A percentile compares a stretch with the other conserved stretches of the same genome.
phyloP scores from a whole-genome alignment of 1,140 invertebrate genomes.

The Euborellia annulipes region DNA sequence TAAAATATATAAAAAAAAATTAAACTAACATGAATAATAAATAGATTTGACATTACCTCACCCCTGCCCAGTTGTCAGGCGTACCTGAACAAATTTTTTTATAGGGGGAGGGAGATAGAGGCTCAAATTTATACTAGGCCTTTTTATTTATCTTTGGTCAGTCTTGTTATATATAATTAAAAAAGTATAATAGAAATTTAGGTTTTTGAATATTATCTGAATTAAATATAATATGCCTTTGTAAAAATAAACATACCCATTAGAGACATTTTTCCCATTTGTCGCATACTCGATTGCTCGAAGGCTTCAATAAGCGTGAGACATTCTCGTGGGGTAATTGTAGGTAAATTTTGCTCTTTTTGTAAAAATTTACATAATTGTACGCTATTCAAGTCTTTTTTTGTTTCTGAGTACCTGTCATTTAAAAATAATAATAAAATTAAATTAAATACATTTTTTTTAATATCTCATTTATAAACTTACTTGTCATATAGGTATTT shows the following conservation, averaged over 20 bases:
- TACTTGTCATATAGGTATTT: constrained; percentile 35
- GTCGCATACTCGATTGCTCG: constrained; percentile 22
- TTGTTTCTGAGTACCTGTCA: constrained; percentile 12
- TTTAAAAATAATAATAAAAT: background rate
- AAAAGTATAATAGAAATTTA: no score
- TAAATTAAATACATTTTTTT: background rate
- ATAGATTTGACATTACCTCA: no score
- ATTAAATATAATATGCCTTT: no score
- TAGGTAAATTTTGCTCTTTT: constrained; percentile 19
- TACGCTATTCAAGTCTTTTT: constrained; percentile 10
- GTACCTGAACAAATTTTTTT: no score
- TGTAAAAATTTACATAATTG: constrained; percentile 19
- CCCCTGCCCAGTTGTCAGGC: no score
- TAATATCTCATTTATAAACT: constrained; percentile 10
- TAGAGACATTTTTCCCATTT: constrained; percentile 17
- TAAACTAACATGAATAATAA: no score
- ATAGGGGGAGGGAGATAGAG: no score
- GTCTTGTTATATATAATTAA: no score
- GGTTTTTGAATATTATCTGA: no score
- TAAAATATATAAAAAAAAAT: no score
- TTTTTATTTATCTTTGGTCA: no score
- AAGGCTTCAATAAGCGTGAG: constrained; percentile 24
- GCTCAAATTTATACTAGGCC: no score
- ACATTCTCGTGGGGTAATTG: constrained; percentile 19
- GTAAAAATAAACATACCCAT: constrained; percentile 18